Evolutionary conservation across 2,888 invertebrate genomes (phyloP).

Genomic region (Plusia festucae): DNA sequence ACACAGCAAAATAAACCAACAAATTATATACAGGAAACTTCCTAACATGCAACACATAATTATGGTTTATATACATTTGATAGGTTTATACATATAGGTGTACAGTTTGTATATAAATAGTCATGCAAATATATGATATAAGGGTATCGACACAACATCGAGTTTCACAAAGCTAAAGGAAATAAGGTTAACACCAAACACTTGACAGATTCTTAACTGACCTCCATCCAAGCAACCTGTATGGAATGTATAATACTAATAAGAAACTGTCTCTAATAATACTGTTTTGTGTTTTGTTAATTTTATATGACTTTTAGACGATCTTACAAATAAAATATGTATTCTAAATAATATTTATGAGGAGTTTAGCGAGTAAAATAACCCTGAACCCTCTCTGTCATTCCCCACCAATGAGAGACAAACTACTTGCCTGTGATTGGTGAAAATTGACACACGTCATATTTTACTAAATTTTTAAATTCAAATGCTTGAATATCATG

Average conservation of each 20-base stretch:
- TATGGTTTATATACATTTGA: constrained; percentile 39
- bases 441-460: too few relatives aligned
- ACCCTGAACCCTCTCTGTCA: too few relatives aligned
- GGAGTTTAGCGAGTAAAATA: too few relatives aligned
- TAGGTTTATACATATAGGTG: background rate
- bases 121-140: constrained; percentile 49
- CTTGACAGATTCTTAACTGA: constrained; percentile 80
- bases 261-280: constrained; percentile 54
- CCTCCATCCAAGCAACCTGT: constrained; percentile 91
- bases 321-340: background rate
- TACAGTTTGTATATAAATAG: constrained; percentile 30
- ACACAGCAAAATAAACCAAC: constrained; percentile 9
- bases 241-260: constrained; percentile 74
- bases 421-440: too few relatives aligned
- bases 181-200: constrained; percentile 69
- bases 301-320: background rate
- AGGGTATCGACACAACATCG: constrained; percentile 62
- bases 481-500: background rate
- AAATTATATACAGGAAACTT: constrained; percentile 21
- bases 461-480: too few relatives aligned
- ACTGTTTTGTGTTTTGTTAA: constrained; percentile 44
- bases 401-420: too few relatives aligned
- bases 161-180: constrained; percentile 59
- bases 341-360: background rate
- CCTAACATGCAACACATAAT: constrained; percentile 54